Percentiles rank a stretch among this genome's conserved stretches.
These are phyloP conservation scores for Zootoca vivipara DNA, from an alignment of 2,113 vertebrate genomes.

Conservation along the genomic window DNA sequence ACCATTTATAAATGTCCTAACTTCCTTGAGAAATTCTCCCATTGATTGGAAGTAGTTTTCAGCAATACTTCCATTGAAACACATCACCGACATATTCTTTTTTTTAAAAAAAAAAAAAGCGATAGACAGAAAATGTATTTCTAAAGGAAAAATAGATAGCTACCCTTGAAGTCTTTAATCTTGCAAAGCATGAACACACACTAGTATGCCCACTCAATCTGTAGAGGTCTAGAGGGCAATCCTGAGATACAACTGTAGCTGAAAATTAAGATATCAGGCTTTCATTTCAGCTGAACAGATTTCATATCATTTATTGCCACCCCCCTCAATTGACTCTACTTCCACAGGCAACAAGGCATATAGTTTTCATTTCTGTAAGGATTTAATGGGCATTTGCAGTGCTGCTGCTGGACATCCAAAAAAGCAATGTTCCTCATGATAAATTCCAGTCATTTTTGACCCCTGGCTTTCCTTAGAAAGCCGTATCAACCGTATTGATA, in stretches of 20 bases:
- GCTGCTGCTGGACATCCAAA: constrained; percentile 56
- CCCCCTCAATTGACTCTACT: constrained; percentile 23
- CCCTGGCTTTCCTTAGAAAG: constrained; percentile 68
- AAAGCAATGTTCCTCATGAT: constrained; percentile 67
- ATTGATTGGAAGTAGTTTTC: neutral
- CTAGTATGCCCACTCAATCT: constrained; percentile 1
- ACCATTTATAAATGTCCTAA: neutral
- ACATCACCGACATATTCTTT: neutral
- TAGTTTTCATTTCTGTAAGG: constrained; percentile 54
- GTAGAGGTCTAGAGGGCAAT: constrained; percentile 28
- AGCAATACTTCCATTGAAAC: neutral
- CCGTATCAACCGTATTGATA: constrained; percentile 73
- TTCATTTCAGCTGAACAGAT: constrained; percentile 47
- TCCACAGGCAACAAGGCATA: constrained; percentile 38
- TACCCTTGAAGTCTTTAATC: constrained; percentile 36
- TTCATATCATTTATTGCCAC: constrained; percentile 49
- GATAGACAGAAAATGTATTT: constrained; percentile 6
- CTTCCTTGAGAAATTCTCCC: neutral
- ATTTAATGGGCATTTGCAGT: constrained; percentile 66
- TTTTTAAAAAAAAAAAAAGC: constrained; percentile 1
- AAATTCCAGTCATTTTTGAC: constrained; percentile 76
- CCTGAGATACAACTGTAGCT: constrained; percentile 36
- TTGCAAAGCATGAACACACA: constrained; percentile 6
- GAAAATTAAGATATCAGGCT: constrained; percentile 53
- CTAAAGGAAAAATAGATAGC: neutral